Evolutionary conservation across 30 jellyfish, hydroid and myxozoan genomes (phyloP).

Genomic region (Cassiopea xamachana): DNA sequence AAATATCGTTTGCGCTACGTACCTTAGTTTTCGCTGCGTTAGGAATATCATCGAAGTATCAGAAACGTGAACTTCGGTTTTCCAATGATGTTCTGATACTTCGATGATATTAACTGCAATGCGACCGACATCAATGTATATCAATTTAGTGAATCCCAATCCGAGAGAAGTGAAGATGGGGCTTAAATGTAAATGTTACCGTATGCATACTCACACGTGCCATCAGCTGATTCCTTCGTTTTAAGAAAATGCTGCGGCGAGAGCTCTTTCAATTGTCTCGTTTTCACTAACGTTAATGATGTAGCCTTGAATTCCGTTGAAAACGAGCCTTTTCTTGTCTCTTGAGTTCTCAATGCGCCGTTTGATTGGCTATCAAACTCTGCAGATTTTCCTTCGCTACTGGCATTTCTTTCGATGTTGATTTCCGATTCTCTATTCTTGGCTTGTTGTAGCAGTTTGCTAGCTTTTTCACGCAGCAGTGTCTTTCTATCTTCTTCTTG

Average conservation of each 20-base stretch:
- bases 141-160: too few relatives aligned
- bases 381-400: neutral
- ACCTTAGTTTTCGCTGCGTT: too few relatives aligned
- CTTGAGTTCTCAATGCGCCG: neutral
- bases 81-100: too few relatives aligned
- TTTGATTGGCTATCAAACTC: conserved; percentile 5
- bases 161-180: too few relatives aligned
- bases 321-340: conserved; percentile 6
- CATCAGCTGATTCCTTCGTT: conserved; percentile 47
- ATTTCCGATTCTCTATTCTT: conserved; percentile 59
- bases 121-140: too few relatives aligned
- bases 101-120: too few relatives aligned
- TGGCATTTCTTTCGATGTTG: neutral
- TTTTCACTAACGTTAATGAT: conserved; percentile 88
- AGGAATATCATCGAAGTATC: too few relatives aligned
- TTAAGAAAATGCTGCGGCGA: conserved; percentile 81
- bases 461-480: conserved; percentile 92
- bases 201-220: conserved; percentile 20
- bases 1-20: too few relatives aligned
- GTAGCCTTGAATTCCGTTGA: conserved; percentile 72
- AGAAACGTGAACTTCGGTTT: too few relatives aligned
- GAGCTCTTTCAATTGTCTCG: conserved; percentile 70
- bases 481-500: conserved; percentile 93
- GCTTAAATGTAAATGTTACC: neutral
- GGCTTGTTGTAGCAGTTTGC: conserved; percentile 86